These are phyloP conservation scores for Aproaerema taeniolella DNA, from an alignment of 2,888 invertebrate species.

Conservation along the genomic window DNA sequence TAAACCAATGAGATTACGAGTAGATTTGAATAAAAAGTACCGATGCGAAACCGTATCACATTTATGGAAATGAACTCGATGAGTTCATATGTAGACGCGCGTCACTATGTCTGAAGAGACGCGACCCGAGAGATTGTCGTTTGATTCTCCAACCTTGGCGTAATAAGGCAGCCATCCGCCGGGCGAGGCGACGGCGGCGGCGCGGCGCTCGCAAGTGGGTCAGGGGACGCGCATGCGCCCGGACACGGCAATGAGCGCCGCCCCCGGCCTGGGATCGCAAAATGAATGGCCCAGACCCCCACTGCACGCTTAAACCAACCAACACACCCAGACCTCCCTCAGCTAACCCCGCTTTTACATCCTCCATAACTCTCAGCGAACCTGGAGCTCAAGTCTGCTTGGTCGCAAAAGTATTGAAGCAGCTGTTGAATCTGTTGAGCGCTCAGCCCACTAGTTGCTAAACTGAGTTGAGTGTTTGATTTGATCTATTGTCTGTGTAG, in stretches of 20 bases:
- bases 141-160: constrained; percentile 69
- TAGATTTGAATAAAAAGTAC: background rate
- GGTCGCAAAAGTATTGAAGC: constrained; percentile 36
- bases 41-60: constrained; percentile 3
- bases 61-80: constrained; percentile 11
- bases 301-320: constrained; percentile 31
- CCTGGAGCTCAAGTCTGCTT: constrained; percentile 38
- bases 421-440: constrained; percentile 68
- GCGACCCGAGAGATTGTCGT: constrained; percentile 54
- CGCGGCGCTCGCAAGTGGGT: constrained; percentile 58
- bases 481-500: constrained; percentile 31
- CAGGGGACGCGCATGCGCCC: constrained; percentile 71
- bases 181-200: constrained; percentile 27
- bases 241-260: constrained; percentile 71
- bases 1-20: too few relatives aligned
- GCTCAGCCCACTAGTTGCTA: constrained; percentile 67
- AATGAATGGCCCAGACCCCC: constrained; percentile 63
- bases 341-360: constrained; percentile 31
- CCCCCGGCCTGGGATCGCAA: constrained; percentile 57
- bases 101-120: constrained; percentile 60
- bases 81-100: constrained; percentile 42
- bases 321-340: constrained; percentile 52
- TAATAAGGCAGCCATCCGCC: constrained; percentile 57
- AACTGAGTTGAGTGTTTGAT: constrained; percentile 50
- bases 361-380: constrained; percentile 26